Evolutionary conservation across 2,797 vertebrate species (phyloP).

Genomic region (Danio jaintianensis): DNA sequence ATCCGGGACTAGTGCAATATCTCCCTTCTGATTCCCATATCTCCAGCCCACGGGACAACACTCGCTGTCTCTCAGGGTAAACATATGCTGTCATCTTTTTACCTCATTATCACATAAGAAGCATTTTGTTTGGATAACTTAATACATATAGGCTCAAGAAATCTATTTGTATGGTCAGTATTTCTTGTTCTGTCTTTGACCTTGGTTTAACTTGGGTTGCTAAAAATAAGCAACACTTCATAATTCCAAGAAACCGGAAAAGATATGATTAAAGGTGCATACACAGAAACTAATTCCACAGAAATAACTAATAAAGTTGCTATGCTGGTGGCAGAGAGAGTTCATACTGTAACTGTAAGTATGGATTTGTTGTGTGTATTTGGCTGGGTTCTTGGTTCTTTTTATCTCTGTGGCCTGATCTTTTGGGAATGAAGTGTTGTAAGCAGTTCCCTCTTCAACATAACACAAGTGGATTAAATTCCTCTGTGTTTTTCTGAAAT

Average conservation of each 20-base stretch:
- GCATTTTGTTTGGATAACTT: background rate
- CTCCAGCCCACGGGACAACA: slow-evolving; percentile 84
- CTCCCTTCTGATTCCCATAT: slow-evolving; percentile 76
- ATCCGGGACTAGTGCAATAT: slow-evolving; percentile 82
- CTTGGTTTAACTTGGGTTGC: background rate
- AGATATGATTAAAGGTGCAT: background rate
- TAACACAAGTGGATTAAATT: slow-evolving; percentile 51
- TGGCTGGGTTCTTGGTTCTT: slow-evolving; percentile 6
- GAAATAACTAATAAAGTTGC: background rate
- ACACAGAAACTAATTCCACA: background rate
- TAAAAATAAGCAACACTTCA: slow-evolving; percentile 4
- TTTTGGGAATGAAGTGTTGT: slow-evolving; percentile 39
- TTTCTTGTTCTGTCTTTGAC: background rate
- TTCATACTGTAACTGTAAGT: background rate
- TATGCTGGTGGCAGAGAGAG: background rate
- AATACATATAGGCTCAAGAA: too few relatives aligned
- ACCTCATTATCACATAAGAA: background rate
- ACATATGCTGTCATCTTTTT: background rate
- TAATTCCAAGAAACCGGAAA: background rate
- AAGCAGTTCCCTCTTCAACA: slow-evolving; percentile 45
- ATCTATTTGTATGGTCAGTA: background rate
- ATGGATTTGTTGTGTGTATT: background rate
- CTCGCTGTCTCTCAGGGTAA: slow-evolving; percentile 86
- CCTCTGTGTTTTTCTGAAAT: slow-evolving; percentile 49
- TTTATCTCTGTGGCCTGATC: slow-evolving; percentile 21